Evolutionary conservation across 1,140 invertebrate genomes (phyloP).

Genomic region (Anastatus disparis): DNA sequence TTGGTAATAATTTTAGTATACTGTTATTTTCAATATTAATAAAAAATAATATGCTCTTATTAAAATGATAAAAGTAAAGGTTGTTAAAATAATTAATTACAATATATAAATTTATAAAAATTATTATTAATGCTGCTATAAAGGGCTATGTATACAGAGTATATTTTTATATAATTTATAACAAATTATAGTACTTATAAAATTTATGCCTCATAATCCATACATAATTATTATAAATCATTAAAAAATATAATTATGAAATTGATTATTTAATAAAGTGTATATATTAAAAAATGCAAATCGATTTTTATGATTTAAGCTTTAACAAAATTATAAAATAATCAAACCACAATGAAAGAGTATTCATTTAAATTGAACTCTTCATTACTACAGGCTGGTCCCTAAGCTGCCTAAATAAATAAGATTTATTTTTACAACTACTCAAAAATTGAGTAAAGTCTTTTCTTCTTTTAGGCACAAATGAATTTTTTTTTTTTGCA

Average conservation of each 20-base stretch:
- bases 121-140: conserved; percentile 2
- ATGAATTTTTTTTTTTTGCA: conserved; percentile 26
- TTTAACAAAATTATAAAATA: no score
- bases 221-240: neutral
- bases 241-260: conserved; percentile 1
- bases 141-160: neutral
- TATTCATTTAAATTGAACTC: no score
- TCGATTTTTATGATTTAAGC: no score
- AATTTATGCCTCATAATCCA: neutral
- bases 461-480: conserved; percentile 12
- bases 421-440: conserved; percentile 1
- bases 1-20: no score
- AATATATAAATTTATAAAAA: conserved; percentile 19
- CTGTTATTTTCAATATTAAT: neutral
- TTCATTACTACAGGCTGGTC: neutral
- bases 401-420: conserved; percentile 11
- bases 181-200: neutral
- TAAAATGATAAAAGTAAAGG: neutral
- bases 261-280: neutral
- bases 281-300: conserved; percentile 36
- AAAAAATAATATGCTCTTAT: neutral
- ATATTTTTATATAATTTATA: conserved; percentile 10
- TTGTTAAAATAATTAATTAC: neutral
- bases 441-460: neutral
- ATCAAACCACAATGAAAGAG: no score